A percentile compares a stretch with the other conserved stretches of the same genome.
Conservation (phyloP, 2,113 vertebrate genomes). For the Carassius carassius region DNA sequence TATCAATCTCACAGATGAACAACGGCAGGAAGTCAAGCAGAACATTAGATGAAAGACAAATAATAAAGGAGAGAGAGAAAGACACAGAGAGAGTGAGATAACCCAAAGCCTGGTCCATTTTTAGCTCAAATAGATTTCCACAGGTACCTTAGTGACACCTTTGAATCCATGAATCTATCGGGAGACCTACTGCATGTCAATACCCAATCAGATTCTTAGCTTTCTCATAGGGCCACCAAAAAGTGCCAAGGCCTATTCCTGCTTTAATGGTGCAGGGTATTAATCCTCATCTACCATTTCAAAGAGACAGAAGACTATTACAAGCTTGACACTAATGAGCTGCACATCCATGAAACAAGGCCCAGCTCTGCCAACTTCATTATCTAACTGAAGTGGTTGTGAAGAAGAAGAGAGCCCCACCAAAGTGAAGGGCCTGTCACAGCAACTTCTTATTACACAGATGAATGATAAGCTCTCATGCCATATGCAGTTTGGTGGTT, state of each 20-base stretch:
- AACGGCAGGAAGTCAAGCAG: no score
- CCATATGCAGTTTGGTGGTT: background rate
- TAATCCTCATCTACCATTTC: constrained; percentile 44
- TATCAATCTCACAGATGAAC: no score
- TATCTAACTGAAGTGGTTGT: constrained; percentile 44
- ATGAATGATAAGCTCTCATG: constrained; percentile 49
- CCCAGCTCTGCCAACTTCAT: constrained; percentile 53
- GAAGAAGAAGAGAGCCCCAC: constrained; percentile 22
- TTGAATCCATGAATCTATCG: constrained; percentile 7
- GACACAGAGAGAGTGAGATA: background rate
- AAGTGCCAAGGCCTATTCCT: constrained; percentile 14
- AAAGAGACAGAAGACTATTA: constrained; percentile 55
- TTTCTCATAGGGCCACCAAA: constrained; percentile 24
- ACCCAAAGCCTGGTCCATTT: background rate
- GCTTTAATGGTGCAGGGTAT: constrained; percentile 28
- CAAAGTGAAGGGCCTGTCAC: constrained; percentile 44
- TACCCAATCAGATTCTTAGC: constrained; percentile 19
- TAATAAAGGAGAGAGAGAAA: background rate
- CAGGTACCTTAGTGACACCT: constrained; percentile 19
- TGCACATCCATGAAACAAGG: constrained; percentile 48
- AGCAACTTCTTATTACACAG: constrained; percentile 56
- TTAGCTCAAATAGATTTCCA: constrained; percentile 23
- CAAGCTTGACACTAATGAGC: constrained; percentile 59
- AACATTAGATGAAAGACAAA: no score
- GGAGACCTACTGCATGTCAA: constrained; percentile 3